phyloP scores from a whole-genome alignment of 2,888 invertebrate species.

The Ischnus inquisitorius region DNA sequence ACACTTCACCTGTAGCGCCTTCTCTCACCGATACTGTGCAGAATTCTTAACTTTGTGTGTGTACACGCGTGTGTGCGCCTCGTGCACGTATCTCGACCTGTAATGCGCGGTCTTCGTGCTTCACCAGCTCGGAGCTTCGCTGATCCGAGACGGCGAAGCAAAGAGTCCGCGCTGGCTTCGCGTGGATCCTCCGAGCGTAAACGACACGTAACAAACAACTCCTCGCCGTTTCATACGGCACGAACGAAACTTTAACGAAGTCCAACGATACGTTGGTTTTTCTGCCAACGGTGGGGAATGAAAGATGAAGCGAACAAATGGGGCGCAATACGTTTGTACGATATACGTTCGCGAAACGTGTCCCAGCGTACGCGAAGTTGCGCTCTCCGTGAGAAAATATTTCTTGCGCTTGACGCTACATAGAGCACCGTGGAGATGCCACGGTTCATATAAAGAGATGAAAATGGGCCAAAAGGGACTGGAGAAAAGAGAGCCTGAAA shows the following conservation, averaged over 20 bases:
- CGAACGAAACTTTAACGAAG: constrained; percentile 6
- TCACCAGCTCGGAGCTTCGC: constrained; percentile 24
- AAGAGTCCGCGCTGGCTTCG: neutral
- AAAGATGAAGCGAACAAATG: too few relatives aligned
- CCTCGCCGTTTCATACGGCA: neutral
- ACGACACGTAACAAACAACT: constrained; percentile 7
- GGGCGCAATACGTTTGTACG: neutral
- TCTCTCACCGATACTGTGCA: neutral
- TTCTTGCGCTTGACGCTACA: neutral
- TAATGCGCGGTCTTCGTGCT: constrained; percentile 17
- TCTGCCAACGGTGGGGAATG: neutral
- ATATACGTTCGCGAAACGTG: constrained; percentile 26
- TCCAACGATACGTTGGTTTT: neutral
- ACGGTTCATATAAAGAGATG: neutral
- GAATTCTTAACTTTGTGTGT: neutral
- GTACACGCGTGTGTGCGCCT: neutral
- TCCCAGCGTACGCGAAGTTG: constrained; percentile 12
- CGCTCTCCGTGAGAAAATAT: neutral
- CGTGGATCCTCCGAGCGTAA: constrained; percentile 7
- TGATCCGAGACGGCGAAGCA: constrained; percentile 1
- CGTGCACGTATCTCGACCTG: neutral
- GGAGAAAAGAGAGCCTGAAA: neutral
- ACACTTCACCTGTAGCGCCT: constrained; percentile 23
- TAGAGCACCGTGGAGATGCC: neutral
- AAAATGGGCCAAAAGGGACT: constrained; percentile 6